A percentile compares a stretch with the other conserved stretches of the same genome.
These are phyloP conservation scores for Julus scanicus DNA, from an alignment of 2,888 invertebrate species.

Conservation along the genomic window DNA sequence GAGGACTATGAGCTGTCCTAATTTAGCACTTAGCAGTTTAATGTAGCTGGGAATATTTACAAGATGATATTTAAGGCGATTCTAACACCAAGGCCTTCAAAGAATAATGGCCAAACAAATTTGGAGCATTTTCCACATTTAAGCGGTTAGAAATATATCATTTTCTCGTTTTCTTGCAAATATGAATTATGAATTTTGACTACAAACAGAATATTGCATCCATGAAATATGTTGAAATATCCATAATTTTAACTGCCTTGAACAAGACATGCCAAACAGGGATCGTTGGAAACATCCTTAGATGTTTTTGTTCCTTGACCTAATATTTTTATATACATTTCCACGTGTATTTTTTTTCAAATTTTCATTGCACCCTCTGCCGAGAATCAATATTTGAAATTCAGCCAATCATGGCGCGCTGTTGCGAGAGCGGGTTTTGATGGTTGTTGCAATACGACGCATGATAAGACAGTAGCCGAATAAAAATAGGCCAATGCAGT, in stretches of 20 bases:
- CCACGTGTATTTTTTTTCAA: not conserved
- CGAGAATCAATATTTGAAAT: slow-evolving; percentile 18
- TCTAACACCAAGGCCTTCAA: too few relatives aligned
- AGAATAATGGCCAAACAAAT: too few relatives aligned
- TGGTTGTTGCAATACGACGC: slow-evolving; percentile 25
- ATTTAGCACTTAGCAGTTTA: not conserved
- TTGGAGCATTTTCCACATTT: too few relatives aligned
- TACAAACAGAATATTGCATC: not conserved
- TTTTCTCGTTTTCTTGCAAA: too few relatives aligned
- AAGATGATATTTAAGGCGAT: too few relatives aligned
- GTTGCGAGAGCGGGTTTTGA: not conserved
- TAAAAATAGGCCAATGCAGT: slow-evolving; percentile 46
- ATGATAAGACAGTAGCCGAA: slow-evolving; percentile 32
- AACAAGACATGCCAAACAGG: not conserved
- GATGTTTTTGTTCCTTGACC: not conserved
- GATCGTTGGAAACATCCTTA: not conserved
- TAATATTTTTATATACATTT: slow-evolving; percentile 15
- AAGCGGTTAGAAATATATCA: too few relatives aligned
- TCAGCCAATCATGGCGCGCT: not conserved
- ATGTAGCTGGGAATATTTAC: not conserved
- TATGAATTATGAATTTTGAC: not conserved
- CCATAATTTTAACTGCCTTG: not conserved
- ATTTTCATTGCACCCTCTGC: not conserved
- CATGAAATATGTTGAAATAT: not conserved
- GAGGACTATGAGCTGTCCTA: not conserved